Base-by-base conservation (phyloP, 2,113 vertebrate genomes). In the Equus przewalskii region DNA sequence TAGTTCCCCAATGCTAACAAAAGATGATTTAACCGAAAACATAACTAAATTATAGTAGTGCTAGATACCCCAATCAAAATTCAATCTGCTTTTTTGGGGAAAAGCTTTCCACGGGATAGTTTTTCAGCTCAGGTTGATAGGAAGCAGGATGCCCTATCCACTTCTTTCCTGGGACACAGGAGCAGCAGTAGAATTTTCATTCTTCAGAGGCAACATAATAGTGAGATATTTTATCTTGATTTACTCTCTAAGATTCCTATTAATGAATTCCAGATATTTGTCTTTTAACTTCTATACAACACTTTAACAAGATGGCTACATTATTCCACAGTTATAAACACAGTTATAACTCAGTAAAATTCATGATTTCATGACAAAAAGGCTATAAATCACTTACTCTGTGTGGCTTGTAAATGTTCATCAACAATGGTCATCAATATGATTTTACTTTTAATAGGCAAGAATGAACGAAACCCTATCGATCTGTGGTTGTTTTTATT, bases 361-460 rank as follows among this genome's bases (percentile, higher is more conserved):
- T 81, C 36, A 51, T 62, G 7, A 78, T 41, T 64, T 19, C 22
- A 86, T 65, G 36, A 9, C 15, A 49, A 70, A 86, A 64, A 90
- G 28, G 0, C 19, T 64, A 24, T 44, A 86, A 95, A 26, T 64
- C 41, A 62, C 33, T 21, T 89, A 69, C 13, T 62, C 21, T 73
- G 26, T 82, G 11, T 72, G 69, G 5, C 6, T n/a, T 84, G 7
- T 15, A 76, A 82, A 33, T 64, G 24, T 56, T 94, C 19, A 58
- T 56, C 73, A 83, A 44, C 56, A 64, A 75, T 11, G 12, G 10
- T 16, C 21, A 56, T 65, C 12, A 19, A 75, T 19, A 56, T 14
- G 9, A 86, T 56, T 93, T 85, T 33, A 69, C 83, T 93, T 97
- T 81, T 64, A 64, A 33, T 80, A 16, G 72, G 36, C 11, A 87